Percentiles rank a stretch among this genome's conserved stretches.
Evolutionary conservation across 2,888 invertebrate species (phyloP).

Genomic region (Rotaria magnacalcarata): DNA sequence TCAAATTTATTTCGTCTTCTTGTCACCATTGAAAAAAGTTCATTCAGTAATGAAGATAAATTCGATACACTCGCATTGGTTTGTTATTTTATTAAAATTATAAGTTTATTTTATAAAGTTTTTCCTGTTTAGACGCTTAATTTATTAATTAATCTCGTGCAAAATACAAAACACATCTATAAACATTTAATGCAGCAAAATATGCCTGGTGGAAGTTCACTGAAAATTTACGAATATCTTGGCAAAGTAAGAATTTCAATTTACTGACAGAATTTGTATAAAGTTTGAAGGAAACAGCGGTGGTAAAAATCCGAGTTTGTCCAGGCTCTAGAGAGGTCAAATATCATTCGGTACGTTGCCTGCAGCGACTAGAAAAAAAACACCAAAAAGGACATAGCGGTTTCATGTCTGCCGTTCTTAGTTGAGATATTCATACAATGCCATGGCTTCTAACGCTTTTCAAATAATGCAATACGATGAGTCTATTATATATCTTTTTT

Average conservation of each 20-base stretch:
- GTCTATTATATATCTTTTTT: too few species aligned
- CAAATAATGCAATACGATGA: too few species aligned
- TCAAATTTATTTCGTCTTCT: conserved; percentile 19
- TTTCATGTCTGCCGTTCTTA: too few species aligned
- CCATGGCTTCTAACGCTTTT: too few species aligned
- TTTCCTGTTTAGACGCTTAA: neutral
- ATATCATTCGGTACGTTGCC: too few species aligned
- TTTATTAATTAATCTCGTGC: conserved; percentile 3
- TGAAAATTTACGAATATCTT: conserved; percentile 8
- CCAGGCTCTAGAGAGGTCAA: too few species aligned
- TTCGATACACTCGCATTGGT: conserved; percentile 6
- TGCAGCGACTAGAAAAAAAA: too few species aligned
- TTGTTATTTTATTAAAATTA: neutral
- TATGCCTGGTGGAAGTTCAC: neutral
- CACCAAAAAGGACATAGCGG: too few species aligned
- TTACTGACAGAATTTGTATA: neutral
- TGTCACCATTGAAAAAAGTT: conserved; percentile 5
- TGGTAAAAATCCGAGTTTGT: too few species aligned
- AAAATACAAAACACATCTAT: neutral
- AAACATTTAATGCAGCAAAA: conserved; percentile 1
- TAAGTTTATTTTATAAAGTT: neutral
- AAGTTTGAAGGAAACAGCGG: too few species aligned
- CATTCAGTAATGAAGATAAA: neutral
- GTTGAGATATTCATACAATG: too few species aligned
- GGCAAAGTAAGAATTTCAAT: neutral